Base-by-base conservation (phyloP, 2,888 invertebrate genomes). In the Dasysyrphus albostriatus region DNA sequence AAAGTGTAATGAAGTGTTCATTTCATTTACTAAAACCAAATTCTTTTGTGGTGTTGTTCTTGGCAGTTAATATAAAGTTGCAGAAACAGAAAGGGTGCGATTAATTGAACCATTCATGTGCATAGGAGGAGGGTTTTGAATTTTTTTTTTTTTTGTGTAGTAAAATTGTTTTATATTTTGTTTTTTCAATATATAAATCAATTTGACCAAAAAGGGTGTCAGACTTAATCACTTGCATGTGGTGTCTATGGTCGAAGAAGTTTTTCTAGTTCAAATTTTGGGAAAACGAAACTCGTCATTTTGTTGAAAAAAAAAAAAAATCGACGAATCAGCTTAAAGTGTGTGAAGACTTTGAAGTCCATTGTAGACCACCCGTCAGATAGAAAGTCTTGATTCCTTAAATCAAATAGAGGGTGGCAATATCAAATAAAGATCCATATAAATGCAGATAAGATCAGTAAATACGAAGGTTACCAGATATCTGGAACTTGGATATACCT, bases 61-160 rank as follows among this genome's bases (percentile, higher is more conserved):
- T 54, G 63, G 29, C 37, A 37, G 51, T 61, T 42, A 14, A 56
- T 49, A 56, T 47, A 49, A 70, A 67, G 29, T 78, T 74, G 78
- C 67, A 79, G 42, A 24, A 24, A 24, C 24, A 65, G 44, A 78
- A 83, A 74, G 83, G 83, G 83, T 83, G 78, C 69, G 69, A 83
- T 56, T 69, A 42, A 74, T 47, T 69, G 75, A 63, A 61, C 69
- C 61, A 63, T 69, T 65, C 65, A 58, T 34, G 16, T 5, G 8
- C 1, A 32, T 32, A 29, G 44, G 54, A 19, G 56, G 69, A 56
- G 54, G 24, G 24, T 3, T 51, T 70, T 56, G 32, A n/a, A 34
- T 32, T 32, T n/a, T n/a, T n/a, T n/a, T n/a, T n/a, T n/a, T n/a
- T n/a, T 32, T 34, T 69, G 37, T 54, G 10, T 12, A 24, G 24